Conservation (phyloP, 2,113 vertebrate species). For the Tamias sibiricus region DNA sequence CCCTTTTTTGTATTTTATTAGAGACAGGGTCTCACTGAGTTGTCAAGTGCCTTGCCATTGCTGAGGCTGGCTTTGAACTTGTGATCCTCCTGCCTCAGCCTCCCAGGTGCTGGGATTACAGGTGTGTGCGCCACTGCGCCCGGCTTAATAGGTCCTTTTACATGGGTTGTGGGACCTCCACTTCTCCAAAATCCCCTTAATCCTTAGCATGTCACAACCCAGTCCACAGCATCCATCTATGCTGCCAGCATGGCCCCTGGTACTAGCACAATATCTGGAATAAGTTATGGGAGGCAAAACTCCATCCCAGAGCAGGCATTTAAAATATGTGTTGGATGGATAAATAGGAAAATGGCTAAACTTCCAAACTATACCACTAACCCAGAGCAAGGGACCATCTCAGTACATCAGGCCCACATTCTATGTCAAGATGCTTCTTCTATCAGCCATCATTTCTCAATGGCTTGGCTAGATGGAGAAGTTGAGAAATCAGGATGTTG, state of each 20-base stretch:
- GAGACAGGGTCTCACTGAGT: too few relatives aligned
- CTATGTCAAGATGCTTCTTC: slow-evolving; percentile 15
- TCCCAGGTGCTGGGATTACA: too few relatives aligned
- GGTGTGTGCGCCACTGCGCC: too few relatives aligned
- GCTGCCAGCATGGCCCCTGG: background rate
- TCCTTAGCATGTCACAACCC: background rate
- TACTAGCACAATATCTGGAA: background rate
- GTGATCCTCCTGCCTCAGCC: too few relatives aligned
- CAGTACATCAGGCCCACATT: background rate
- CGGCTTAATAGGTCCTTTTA: background rate
- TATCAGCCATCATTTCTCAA: background rate
- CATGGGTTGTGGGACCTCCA: background rate
- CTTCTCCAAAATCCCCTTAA: background rate
- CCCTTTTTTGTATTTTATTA: too few relatives aligned
- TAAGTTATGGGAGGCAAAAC: background rate
- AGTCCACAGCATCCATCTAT: background rate
- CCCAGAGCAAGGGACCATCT: background rate
- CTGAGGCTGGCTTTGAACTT: too few relatives aligned
- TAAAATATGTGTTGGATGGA: background rate
- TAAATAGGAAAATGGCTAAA: background rate
- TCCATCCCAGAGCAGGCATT: background rate
- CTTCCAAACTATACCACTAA: background rate
- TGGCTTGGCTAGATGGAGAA: background rate
- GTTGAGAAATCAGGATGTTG: slow-evolving; percentile 55
- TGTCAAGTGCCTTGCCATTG: too few relatives aligned